Evolutionary conservation across 1,140 invertebrate genomes (phyloP).

Genomic region (Globodera ellingtonae): DNA sequence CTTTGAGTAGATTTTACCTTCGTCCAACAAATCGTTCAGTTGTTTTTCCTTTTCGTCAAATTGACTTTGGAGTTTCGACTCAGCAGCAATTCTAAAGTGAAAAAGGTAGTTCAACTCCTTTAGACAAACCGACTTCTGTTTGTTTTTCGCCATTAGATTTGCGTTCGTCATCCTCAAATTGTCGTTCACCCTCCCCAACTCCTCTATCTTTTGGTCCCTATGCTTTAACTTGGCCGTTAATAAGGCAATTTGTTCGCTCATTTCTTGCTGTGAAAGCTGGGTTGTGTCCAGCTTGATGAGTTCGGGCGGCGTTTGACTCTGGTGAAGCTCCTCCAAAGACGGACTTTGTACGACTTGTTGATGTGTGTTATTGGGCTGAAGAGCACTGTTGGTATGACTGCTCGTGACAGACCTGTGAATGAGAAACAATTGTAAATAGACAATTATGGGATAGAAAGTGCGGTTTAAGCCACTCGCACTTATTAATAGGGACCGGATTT

Average conservation of each 20-base stretch:
- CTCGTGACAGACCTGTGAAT: constrained; percentile 55
- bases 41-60: constrained; percentile 56
- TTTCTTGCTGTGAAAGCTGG: not conserved
- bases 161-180: constrained; percentile 48
- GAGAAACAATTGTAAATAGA: not conserved
- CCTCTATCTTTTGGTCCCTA: constrained; percentile 51
- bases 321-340: constrained; percentile 13
- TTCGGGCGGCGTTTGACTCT: not conserved
- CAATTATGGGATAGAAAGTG: too few species aligned
- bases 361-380: not conserved
- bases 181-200: constrained; percentile 44
- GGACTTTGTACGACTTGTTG: constrained; percentile 13
- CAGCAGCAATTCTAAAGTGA: constrained; percentile 29
- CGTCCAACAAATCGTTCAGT: constrained; percentile 51
- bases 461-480: too few species aligned
- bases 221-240: constrained; percentile 47
- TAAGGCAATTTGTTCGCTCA: constrained; percentile 35
- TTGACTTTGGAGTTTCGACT: constrained; percentile 56
- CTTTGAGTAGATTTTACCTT: constrained; percentile 45
- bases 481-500: too few species aligned
- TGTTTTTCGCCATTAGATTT: constrained; percentile 45
- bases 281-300: not conserved
- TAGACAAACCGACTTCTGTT: constrained; percentile 37
- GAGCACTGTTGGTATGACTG: constrained; percentile 39
- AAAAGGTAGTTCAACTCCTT: not conserved